Percentiles rank a stretch among this genome's conserved stretches.
These are phyloP conservation scores for Nowickia ferox DNA, from an alignment of 2,888 invertebrate species.

Conservation along the genomic window DNA sequence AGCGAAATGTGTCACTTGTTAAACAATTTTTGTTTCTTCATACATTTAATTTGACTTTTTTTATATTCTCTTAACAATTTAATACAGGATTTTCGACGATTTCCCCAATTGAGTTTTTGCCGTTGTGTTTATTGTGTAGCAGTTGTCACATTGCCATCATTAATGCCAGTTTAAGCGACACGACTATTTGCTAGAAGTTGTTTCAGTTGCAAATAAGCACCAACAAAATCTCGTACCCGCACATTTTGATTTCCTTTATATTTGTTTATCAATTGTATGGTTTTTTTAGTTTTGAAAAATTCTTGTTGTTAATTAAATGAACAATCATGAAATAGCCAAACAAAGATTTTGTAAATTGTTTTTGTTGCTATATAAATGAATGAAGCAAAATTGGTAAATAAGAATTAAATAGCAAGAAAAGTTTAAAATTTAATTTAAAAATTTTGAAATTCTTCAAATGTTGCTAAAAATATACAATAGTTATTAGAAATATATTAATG, in stretches of 20 bases:
- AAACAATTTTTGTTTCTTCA: slow-evolving; percentile 68
- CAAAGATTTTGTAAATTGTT: slow-evolving; percentile 2
- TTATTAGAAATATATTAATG: no score
- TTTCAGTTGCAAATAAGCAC: slow-evolving; percentile 23
- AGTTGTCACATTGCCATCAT: slow-evolving; percentile 71
- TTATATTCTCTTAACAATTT: slow-evolving; percentile 44
- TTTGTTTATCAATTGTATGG: background rate
- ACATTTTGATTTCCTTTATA: slow-evolving; percentile 48
- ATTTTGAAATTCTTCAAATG: no score
- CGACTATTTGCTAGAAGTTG: slow-evolving; percentile 63
- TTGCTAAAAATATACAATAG: no score
- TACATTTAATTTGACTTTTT: slow-evolving; percentile 30
- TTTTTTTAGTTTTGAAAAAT: slow-evolving; percentile 25
- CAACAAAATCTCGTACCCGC: slow-evolving; percentile 49
- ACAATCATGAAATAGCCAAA: slow-evolving; percentile 35
- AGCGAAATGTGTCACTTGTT: slow-evolving; percentile 73
- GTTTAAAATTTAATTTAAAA: no score
- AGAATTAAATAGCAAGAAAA: no score
- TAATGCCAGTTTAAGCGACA: slow-evolving; percentile 68
- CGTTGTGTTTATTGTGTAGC: slow-evolving; percentile 61
- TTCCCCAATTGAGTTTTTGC: slow-evolving; percentile 49
- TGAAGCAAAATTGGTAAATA: background rate
- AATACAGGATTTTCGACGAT: slow-evolving; percentile 53
- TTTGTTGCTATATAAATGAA: slow-evolving; percentile 17
- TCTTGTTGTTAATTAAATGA: slow-evolving; percentile 64